phyloP scores from a whole-genome alignment of 1,140 invertebrate genomes.

The Prorops nasuta region DNA sequence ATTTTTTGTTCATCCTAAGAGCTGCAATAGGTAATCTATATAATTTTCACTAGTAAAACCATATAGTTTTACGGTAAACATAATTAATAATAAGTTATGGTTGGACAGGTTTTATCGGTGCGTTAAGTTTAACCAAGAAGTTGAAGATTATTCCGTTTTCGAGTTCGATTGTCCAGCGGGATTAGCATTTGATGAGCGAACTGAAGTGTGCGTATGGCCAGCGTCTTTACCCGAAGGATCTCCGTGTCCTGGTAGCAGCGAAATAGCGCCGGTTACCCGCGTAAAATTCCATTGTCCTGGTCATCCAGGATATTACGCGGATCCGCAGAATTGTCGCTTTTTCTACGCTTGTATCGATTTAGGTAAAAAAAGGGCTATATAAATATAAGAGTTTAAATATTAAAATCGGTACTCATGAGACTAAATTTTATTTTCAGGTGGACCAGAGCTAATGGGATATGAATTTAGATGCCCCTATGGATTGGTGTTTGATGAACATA shows the following conservation, averaged over 20 bases:
- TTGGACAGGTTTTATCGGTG: slow-evolving; percentile 73
- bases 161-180: slow-evolving; percentile 81
- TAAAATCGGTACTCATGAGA: not conserved
- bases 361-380: no score
- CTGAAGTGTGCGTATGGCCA: slow-evolving; percentile 82
- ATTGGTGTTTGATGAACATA: slow-evolving; percentile 73
- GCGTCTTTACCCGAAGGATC: slow-evolving; percentile 68
- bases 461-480: slow-evolving; percentile 83
- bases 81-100: no score
- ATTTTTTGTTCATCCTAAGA: slow-evolving; percentile 76
- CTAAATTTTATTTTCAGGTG: slow-evolving; percentile 30
- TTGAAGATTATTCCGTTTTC: slow-evolving; percentile 75
- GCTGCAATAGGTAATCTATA: slow-evolving; percentile 63
- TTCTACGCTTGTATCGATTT: slow-evolving; percentile 83
- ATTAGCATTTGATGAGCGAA: slow-evolving; percentile 75
- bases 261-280: slow-evolving; percentile 70
- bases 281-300: slow-evolving; percentile 65
- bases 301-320: slow-evolving; percentile 69
- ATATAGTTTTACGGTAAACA: no score
- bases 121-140: slow-evolving; percentile 75
- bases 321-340: slow-evolving; percentile 82
- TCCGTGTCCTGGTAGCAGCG: slow-evolving; percentile 71
- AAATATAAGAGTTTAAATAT: no score
- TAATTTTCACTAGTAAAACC: not conserved
- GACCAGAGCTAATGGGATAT: slow-evolving; percentile 63